Evolutionary conservation across 2,113 vertebrate genomes (phyloP).

Genomic region (Fregata magnificens): DNA sequence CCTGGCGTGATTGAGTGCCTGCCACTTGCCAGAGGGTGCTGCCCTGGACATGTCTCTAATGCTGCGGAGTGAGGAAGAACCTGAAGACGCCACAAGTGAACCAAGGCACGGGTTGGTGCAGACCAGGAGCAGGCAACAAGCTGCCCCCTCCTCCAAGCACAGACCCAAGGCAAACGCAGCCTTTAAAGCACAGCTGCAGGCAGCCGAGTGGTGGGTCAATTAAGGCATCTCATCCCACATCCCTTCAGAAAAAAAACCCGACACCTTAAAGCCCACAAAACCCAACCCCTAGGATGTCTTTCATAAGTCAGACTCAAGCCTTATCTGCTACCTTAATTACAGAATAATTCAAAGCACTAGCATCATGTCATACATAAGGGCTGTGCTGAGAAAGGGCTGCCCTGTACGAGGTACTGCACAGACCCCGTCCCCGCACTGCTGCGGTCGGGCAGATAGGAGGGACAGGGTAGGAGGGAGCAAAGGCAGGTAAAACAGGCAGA

Average conservation of each 20-base stretch:
- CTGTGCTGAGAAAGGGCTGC: background rate
- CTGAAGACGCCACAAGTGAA: background rate
- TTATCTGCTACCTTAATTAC: background rate
- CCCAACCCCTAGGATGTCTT: background rate
- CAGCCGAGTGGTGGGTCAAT: background rate
- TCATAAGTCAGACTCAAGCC: background rate
- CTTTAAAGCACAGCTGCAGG: background rate
- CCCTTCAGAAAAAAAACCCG: background rate
- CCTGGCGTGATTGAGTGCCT: accelerated
- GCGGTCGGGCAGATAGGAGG: accelerated
- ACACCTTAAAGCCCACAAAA: background rate
- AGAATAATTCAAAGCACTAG: background rate
- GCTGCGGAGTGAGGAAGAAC: background rate
- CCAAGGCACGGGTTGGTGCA: background rate
- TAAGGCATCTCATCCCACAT: background rate
- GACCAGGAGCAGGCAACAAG: background rate
- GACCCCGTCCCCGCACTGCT: accelerated
- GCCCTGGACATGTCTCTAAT: accelerated
- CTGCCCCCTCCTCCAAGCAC: background rate
- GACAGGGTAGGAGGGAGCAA: background rate
- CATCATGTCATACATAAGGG: accelerated
- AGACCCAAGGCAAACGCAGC: background rate
- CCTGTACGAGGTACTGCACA: accelerated
- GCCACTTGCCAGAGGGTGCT: background rate
- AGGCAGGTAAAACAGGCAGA: background rate